Conservation (phyloP, 2,797 vertebrate species). For the Bradypus variegatus region DNA sequence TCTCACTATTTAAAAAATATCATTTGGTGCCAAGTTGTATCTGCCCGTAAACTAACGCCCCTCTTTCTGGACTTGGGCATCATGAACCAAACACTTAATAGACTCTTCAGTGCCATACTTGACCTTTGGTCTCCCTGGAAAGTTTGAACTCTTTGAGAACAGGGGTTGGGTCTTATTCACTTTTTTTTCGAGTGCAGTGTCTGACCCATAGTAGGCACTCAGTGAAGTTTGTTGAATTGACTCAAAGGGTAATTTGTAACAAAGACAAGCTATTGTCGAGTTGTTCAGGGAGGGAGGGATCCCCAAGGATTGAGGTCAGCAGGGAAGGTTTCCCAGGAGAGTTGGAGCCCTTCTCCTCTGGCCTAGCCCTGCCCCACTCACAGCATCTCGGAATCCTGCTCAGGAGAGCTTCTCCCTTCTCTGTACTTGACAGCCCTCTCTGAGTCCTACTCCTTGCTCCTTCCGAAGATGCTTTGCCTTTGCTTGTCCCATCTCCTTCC, state of each 20-base stretch:
- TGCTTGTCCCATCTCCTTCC: background rate
- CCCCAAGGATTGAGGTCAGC: background rate
- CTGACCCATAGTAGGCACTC: too few species aligned
- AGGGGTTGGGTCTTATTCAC: background rate
- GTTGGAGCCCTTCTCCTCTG: accelerated
- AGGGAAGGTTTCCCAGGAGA: background rate
- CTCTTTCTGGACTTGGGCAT: background rate
- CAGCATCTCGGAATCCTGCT: background rate
- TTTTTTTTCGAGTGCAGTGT: background rate
- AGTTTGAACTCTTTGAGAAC: background rate
- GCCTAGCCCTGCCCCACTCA: accelerated
- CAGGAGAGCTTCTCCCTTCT: accelerated
- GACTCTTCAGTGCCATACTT: accelerated
- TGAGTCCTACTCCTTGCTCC: background rate
- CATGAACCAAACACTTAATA: background rate
- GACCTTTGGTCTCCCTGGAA: background rate
- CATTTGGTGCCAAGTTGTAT: background rate
- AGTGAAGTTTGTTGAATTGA: background rate
- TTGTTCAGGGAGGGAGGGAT: background rate
- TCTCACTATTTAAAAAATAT: background rate
- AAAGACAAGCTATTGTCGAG: background rate
- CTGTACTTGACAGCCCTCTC: background rate
- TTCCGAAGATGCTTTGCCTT: background rate
- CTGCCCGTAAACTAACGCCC: background rate
- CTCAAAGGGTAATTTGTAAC: background rate